Base-by-base conservation (phyloP, 37 sponge, comb jelly and placozoan species). In the Geodia barretti region DNA sequence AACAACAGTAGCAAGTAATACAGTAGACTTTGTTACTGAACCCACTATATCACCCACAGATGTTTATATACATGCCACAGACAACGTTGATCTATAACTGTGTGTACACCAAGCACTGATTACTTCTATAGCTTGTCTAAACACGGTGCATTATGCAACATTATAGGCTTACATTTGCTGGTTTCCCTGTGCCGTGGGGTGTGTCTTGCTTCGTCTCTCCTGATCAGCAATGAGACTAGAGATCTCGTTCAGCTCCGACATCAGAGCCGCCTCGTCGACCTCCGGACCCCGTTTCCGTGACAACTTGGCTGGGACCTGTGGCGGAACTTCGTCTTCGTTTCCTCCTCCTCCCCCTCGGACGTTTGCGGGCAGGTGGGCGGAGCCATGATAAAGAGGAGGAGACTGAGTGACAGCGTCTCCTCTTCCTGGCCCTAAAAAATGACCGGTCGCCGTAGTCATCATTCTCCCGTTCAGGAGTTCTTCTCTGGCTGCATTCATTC, bases 381-480 rank as follows among this genome's bases (percentile, higher is more conserved):
- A 7, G 54, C 54, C 54, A 47, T 47, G 7, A 17, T 47, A 17
- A 11, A 68, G 40, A 23, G 62, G 85, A 84, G 60, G 85, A 76
- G 85, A 58, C 58, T 47, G 68, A 9, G n/a, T 23, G 19, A 41
- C 60, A 3, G 74, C 75, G 34, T 70, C 87, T 79, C 80, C 86
- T 86, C 79, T 74, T 86, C 87, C 75, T 86, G 59, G 75, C 81
- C 69, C 80, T 86, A 86, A 86, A 86, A 86, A 86, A 86, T 20
- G 74, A 71, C 34, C 77, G 60, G 54, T 61, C 61, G 28, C 60
- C 54, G 34, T 79, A 69, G 20, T 70, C 29, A 36, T 79, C 60
- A 33, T 32, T 1, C 14, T 2, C 2, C 0, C 62, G 38, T 60
- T 3, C 43, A 41, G 11, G 29, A 30, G 19, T 64, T 4, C 58